Base-by-base conservation (phyloP, 2,113 vertebrate species). In the Grantiella picta region DNA sequence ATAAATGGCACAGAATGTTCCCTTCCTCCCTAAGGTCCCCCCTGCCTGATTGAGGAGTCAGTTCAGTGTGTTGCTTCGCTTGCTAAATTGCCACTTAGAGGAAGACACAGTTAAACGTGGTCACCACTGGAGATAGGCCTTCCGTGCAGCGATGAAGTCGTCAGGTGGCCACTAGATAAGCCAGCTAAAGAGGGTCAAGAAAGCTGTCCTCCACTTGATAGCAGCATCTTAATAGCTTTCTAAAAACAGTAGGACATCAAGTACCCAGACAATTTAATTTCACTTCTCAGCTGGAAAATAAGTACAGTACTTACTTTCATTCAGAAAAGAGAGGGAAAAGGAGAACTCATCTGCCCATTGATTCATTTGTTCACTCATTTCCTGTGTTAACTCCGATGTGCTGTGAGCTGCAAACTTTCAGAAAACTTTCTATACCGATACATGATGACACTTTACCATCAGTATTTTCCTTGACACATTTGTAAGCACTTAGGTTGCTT, bases 211-310 rank as follows among this genome's bases (percentile, higher is more conserved):
- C 49, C 65, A 85, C 91, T 72, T 81, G 86, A 92, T 76, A 93
- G 64, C 50, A 69, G 82, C 64, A 81, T 95, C 94, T 93, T 96
- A 96, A 96, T 91, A 96, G 94, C 91, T 85, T 96, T 97, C 92
- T 95, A 88, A 95, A 97, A 97, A 96, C 96, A 95, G 95, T 90
- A 89, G 89, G 94, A 75, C 79, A 89, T 96, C 93, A 95, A 96
- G 95, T 92, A 91, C 77, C 60, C 44, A 93, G 95, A 94, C 86
- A 95, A 95, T 97, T 96, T 97, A 96, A 97, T 97, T 97, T 97
- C 84, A 73, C 57, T 94, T 96, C 97, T 88, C 95, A 95, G 94
- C 94, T 92, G 96, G 95, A 96, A 95, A 92, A 95, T 84, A 96
- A 96, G 88, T 95, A 95, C 86, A 95, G 88, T 91, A 61, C 56